These are phyloP conservation scores for Plectus sambesii DNA, from an alignment of 1,140 invertebrate species.

Conservation along the genomic window DNA sequence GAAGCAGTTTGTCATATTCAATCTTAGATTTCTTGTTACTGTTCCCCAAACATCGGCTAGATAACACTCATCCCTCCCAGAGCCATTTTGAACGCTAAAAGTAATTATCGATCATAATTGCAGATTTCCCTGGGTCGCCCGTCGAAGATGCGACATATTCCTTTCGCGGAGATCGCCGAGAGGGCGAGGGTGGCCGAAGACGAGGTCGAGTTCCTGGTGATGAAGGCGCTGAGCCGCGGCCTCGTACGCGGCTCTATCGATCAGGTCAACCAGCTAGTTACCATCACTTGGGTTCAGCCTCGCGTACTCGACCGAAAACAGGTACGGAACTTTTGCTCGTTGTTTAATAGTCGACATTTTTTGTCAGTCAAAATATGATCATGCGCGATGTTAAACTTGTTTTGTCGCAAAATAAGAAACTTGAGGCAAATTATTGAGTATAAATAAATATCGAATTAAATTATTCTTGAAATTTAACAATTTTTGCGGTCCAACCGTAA, in stretches of 20 bases:
- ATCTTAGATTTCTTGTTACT: too few species aligned
- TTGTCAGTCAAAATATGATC: not conserved
- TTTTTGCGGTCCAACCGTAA: too few species aligned
- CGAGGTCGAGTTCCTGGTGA: constrained; percentile 78
- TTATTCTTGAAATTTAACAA: too few species aligned
- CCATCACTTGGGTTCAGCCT: constrained; percentile 80
- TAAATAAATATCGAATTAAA: too few species aligned
- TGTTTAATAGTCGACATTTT: not conserved
- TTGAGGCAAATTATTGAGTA: too few species aligned
- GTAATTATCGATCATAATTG: too few species aligned
- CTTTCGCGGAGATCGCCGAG: constrained; percentile 73
- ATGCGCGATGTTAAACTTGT: not conserved
- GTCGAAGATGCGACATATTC: constrained; percentile 60
- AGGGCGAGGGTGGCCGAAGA: constrained; percentile 65
- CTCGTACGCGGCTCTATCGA: constrained; percentile 84
- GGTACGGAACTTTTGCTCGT: constrained; percentile 13
- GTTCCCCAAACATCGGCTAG: too few species aligned
- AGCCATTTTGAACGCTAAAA: too few species aligned
- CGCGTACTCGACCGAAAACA: constrained; percentile 62
- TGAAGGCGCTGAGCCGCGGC: constrained; percentile 85
- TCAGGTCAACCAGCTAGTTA: constrained; percentile 68
- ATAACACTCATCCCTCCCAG: too few species aligned
- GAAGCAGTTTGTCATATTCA: too few species aligned
- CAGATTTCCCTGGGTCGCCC: constrained; percentile 60
- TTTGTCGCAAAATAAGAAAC: too few species aligned